Conservation (phyloP, 2,888 invertebrate genomes). For the Abrostola triplasia region DNA sequence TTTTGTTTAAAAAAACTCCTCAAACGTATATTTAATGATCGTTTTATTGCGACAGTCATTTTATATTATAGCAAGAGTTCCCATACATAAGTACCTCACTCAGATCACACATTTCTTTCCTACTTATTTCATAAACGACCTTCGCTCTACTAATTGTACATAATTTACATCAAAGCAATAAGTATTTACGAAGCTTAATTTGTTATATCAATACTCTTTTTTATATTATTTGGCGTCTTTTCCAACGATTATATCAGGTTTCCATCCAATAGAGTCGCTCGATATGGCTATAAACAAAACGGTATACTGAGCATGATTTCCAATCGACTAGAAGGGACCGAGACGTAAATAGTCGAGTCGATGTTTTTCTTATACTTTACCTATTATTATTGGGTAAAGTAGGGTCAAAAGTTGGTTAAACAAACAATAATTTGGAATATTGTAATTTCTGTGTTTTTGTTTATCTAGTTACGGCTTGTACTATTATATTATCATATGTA, state of each 20-base stretch:
- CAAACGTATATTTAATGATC: no score
- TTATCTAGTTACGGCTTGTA: background rate
- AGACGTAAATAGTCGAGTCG: conserved; percentile 35
- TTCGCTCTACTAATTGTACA: background rate
- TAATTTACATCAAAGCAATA: conserved; percentile 1
- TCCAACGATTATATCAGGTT: conserved; percentile 13
- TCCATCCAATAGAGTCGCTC: conserved; percentile 17
- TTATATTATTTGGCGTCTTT: background rate
- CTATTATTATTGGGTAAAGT: conserved; percentile 32
- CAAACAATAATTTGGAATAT: conserved; percentile 6
- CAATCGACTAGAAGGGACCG: conserved; percentile 29
- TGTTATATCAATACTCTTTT: background rate
- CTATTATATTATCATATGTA: background rate
- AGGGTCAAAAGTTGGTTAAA: conserved; percentile 23
- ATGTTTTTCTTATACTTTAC: conserved; percentile 35
- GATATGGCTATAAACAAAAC: conserved; percentile 38
- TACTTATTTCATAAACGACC: background rate
- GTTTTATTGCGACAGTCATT: no score
- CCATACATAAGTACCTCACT: no score
- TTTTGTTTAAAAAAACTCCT: no score
- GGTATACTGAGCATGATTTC: conserved; percentile 38
- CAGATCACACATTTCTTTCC: background rate
- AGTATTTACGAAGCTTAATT: background rate
- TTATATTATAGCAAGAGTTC: no score
- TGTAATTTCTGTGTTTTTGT: conserved; percentile 6